Conservation (phyloP, 2,113 vertebrate genomes). For the Empidonax alnorum region DNA sequence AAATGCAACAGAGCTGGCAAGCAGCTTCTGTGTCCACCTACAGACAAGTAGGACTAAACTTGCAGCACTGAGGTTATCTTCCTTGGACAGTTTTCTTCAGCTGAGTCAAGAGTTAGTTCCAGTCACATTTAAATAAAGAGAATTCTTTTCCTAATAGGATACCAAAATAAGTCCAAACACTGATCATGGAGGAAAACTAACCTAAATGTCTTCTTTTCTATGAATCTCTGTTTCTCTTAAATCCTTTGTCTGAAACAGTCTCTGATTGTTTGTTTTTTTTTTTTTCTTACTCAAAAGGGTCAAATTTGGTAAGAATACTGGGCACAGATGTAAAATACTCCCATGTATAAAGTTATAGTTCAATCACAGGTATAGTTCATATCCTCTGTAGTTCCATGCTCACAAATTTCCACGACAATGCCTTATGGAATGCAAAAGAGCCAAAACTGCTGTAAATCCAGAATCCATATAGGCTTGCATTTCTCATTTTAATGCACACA, state of each 20-base stretch:
- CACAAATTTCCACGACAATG: not conserved
- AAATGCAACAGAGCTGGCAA: not conserved
- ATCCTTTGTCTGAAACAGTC: not conserved
- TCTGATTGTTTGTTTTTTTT: not conserved
- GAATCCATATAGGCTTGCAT: not conserved
- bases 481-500: not conserved
- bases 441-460: not conserved
- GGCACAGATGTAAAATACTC: not conserved
- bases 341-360: not conserved
- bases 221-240: not conserved
- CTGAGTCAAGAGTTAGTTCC: not conserved
- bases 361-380: not conserved
- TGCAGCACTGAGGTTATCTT: not conserved
- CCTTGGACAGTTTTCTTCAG: not conserved
- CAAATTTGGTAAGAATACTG: not conserved
- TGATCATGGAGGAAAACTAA: not conserved
- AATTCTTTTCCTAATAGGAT: not conserved
- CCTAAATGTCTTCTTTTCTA: not conserved
- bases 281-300: not conserved
- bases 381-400: rapidly evolving
- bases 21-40: not conserved
- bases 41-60: not conserved
- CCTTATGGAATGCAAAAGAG: not conserved
- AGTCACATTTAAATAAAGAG: not conserved
- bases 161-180: not conserved